phyloP scores from a whole-genome alignment of 2,797 vertebrate species.

The Sebastolobus altivelis region DNA sequence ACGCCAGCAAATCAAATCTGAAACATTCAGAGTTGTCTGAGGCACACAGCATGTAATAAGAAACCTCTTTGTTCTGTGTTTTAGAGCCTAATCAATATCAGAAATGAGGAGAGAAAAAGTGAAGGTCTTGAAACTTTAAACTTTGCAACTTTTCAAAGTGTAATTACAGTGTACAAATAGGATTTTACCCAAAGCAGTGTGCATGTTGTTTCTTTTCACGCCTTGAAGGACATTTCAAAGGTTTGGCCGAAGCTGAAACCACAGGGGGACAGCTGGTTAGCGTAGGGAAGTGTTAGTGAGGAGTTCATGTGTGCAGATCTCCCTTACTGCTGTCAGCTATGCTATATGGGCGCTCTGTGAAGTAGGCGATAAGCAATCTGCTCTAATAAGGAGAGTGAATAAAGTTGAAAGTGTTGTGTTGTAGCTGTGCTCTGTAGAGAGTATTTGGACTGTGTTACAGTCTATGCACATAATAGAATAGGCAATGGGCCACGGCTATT shows the following conservation, averaged over 20 bases:
- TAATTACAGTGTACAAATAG: slow-evolving; percentile 84
- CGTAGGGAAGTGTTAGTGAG: slow-evolving; percentile 79
- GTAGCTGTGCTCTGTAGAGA: slow-evolving; percentile 57
- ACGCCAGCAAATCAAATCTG: slow-evolving; percentile 71
- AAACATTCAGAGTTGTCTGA: slow-evolving; percentile 76
- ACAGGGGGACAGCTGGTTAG: slow-evolving; percentile 84
- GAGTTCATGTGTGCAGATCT: slow-evolving; percentile 77
- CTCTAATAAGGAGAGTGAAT: slow-evolving; percentile 79
- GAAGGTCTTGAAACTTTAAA: slow-evolving; percentile 81
- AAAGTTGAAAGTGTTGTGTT: slow-evolving; percentile 78
- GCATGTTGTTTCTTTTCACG: slow-evolving; percentile 75
- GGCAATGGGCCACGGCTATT: slow-evolving; percentile 31
- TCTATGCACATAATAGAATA: slow-evolving; percentile 39
- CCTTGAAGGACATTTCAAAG: slow-evolving; percentile 87
- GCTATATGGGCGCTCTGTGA: slow-evolving; percentile 75
- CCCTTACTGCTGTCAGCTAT: slow-evolving; percentile 79
- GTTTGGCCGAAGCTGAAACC: slow-evolving; percentile 80
- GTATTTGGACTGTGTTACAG: slow-evolving; percentile 42
- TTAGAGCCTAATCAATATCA: slow-evolving; percentile 82
- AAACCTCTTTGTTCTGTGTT: slow-evolving; percentile 80
- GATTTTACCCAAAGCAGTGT: slow-evolving; percentile 83
- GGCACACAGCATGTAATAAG: slow-evolving; percentile 69
- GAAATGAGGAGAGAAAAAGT: slow-evolving; percentile 78
- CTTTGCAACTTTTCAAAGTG: slow-evolving; percentile 84
- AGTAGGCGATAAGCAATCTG: slow-evolving; percentile 77